Evolutionary conservation across 2,888 invertebrate genomes (phyloP).

Genomic region (Celastrina argiolus): DNA sequence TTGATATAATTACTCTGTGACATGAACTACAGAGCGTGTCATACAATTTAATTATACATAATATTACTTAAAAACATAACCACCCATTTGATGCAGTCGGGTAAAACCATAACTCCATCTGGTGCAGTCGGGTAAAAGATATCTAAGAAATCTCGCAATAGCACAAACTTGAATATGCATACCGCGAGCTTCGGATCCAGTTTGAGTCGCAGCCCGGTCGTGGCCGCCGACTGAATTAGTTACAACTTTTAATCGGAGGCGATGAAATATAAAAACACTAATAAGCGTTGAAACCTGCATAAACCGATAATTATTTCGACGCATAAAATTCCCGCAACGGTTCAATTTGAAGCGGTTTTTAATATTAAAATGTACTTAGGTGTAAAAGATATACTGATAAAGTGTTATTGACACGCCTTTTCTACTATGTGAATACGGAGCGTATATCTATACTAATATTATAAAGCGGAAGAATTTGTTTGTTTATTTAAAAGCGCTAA

Average conservation of each 20-base stretch:
- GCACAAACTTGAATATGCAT: neutral
- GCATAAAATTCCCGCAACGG: neutral
- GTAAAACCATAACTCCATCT: too few species aligned
- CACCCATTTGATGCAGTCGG: too few species aligned
- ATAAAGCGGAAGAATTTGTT: too few species aligned
- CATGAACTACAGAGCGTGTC: too few species aligned
- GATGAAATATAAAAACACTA: slow-evolving; percentile 8
- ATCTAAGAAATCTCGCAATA: neutral
- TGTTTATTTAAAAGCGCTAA: too few species aligned
- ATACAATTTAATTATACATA: neutral
- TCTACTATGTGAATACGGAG: too few species aligned
- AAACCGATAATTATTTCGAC: neutral
- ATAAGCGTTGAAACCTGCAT: slow-evolving; percentile 1
- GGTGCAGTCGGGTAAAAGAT: too few species aligned
- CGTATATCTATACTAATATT: too few species aligned
- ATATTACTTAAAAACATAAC: neutral
- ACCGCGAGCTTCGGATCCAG: neutral
- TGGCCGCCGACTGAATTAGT: neutral
- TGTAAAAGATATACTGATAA: too few species aligned
- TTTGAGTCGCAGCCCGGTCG: neutral
- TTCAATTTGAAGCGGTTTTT: neutral
- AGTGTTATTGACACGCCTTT: too few species aligned
- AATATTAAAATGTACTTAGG: neutral
- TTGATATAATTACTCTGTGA: too few species aligned
- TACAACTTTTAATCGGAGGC: neutral